Conservation (phyloP, 1,140 invertebrate species). For the Zaprionus tsacasi region DNA sequence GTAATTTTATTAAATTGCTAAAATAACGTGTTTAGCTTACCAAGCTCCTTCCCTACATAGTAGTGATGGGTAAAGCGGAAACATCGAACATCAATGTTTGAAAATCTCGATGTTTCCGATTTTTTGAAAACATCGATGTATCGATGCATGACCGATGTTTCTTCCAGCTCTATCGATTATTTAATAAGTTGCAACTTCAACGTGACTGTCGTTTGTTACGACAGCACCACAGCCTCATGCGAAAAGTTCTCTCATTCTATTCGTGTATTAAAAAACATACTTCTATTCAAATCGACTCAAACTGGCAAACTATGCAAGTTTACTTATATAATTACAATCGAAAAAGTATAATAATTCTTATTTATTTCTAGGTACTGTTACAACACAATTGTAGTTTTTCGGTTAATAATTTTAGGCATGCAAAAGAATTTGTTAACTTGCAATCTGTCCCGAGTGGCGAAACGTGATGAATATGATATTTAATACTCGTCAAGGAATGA, state of each 20-base stretch:
- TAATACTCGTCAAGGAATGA: constrained; percentile 40
- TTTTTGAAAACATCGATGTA: too few species aligned
- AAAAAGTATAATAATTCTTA: neutral
- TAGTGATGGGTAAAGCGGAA: too few species aligned
- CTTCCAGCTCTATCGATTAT: neutral
- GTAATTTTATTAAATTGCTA: too few species aligned
- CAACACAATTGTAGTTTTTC: neutral
- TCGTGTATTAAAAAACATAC: neutral
- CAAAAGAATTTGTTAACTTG: neutral
- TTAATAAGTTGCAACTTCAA: neutral
- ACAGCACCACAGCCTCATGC: constrained; percentile 5
- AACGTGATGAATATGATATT: constrained; percentile 38
- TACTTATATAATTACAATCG: neutral
- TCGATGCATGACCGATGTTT: too few species aligned
- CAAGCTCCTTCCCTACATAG: too few species aligned
- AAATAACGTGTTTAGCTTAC: too few species aligned
- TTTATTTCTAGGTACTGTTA: neutral
- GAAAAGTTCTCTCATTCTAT: neutral
- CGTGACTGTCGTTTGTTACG: neutral
- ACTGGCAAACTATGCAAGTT: neutral
- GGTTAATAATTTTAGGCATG: neutral
- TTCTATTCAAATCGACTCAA: neutral
- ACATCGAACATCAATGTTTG: too few species aligned
- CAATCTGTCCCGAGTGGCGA: constrained; percentile 14
- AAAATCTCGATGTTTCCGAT: too few species aligned